Evolutionary conservation across 2,797 vertebrate genomes (phyloP).

Genomic region (Acanthurus tractus): DNA sequence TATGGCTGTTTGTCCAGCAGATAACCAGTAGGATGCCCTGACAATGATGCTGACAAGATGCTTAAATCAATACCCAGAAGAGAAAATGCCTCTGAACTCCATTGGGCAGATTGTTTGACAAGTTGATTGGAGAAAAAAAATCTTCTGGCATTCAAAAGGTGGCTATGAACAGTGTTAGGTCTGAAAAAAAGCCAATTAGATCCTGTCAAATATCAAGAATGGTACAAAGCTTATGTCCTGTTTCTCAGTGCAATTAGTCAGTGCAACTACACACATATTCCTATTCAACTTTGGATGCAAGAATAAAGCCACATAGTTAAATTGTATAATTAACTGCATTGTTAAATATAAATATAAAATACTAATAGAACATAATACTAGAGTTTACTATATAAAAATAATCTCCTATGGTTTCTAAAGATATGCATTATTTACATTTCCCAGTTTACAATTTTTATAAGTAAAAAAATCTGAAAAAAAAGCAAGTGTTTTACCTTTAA

Average conservation of each 20-base stretch:
- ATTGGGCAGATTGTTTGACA: neutral
- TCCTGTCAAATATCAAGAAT: neutral
- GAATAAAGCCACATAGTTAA: neutral
- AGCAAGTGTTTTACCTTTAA: neutral
- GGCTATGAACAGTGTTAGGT: neutral
- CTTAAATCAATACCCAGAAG: conserved; percentile 8
- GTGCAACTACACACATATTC: neutral
- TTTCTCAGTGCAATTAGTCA: conserved; percentile 9
- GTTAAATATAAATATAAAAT: neutral
- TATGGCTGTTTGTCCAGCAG: conserved; percentile 17
- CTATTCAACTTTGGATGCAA: neutral
- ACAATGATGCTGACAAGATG: conserved; percentile 23
- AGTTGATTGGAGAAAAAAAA: conserved; percentile 23
- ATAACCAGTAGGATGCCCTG: conserved; percentile 19
- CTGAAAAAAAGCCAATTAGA: neutral
- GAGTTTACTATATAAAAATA: too few relatives aligned
- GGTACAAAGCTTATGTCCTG: too few relatives aligned
- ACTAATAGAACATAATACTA: too few relatives aligned
- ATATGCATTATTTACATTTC: neutral
- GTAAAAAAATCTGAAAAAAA: neutral
- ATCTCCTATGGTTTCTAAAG: too few relatives aligned
- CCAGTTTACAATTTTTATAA: neutral
- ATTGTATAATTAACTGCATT: neutral
- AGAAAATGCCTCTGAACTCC: conserved; percentile 4
- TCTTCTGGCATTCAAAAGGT: neutral